phyloP scores from a whole-genome alignment of 2,113 vertebrate genomes.

The Semnopithecus entellus region DNA sequence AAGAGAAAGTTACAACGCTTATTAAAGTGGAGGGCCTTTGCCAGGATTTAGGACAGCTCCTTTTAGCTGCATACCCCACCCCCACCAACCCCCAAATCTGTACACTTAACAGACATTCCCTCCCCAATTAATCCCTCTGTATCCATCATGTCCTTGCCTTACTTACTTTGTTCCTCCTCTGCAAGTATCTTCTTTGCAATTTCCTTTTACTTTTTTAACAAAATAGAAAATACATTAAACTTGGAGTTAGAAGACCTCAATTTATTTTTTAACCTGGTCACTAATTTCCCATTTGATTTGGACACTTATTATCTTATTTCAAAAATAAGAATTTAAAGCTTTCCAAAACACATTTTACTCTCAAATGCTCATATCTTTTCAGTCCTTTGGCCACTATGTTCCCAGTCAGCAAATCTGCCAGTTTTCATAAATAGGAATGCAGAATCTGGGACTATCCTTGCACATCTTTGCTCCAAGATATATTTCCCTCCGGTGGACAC shows the following conservation, averaged over 20 bases:
- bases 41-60: not conserved
- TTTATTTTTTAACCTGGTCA: not conserved
- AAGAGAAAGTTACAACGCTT: not conserved
- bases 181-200: not conserved
- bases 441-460: not conserved
- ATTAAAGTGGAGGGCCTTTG: not conserved
- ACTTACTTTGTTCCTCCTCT: not conserved
- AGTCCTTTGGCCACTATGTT: not conserved
- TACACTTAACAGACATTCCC: not conserved
- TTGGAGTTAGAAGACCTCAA: not conserved
- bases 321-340: not conserved
- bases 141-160: not conserved
- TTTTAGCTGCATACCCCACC: not conserved
- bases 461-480: not conserved
- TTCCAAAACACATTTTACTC: not conserved
- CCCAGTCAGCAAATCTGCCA: not conserved
- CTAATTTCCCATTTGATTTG: not conserved
- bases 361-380: not conserved
- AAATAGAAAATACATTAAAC: not conserved
- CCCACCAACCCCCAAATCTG: not conserved
- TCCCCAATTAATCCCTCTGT: not conserved
- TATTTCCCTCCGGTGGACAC: not conserved
- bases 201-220: not conserved
- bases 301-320: not conserved
- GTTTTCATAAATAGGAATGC: not conserved